Percentiles rank a stretch among this genome's conserved stretches.
Conservation (phyloP, 2,797 vertebrate genomes). For the Alcedo atthis region DNA sequence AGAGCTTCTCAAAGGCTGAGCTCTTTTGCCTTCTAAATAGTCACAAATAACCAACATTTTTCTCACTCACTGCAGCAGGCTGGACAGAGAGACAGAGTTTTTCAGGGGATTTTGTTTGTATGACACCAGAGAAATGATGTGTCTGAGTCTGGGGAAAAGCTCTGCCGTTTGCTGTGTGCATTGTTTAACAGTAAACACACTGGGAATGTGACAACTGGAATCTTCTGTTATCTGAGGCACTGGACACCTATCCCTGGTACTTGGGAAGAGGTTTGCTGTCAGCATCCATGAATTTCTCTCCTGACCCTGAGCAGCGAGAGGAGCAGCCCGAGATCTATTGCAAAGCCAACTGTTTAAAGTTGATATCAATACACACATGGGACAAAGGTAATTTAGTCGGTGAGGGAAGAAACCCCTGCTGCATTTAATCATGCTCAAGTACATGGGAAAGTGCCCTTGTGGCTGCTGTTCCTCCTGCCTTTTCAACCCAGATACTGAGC, state of each 20-base stretch:
- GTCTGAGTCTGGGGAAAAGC: background rate
- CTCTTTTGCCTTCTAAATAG: background rate
- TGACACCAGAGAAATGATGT: background rate
- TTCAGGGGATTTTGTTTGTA: background rate
- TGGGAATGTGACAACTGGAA: constrained; percentile 4
- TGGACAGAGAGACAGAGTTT: background rate
- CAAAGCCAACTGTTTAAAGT: constrained; percentile 75
- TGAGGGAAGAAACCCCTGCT: constrained; percentile 66
- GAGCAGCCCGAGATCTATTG: constrained; percentile 72
- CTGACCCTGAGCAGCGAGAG: constrained; percentile 63
- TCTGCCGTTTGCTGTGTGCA: background rate
- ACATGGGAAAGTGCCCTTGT: constrained; percentile 65
- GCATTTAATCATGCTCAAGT: constrained; percentile 74
- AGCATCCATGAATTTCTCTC: constrained; percentile 67
- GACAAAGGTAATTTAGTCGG: constrained; percentile 75
- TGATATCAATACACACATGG: constrained; percentile 74
- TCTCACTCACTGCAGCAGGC: background rate
- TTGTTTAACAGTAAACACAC: constrained; percentile 20
- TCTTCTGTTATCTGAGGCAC: constrained; percentile 40
- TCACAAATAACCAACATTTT: background rate
- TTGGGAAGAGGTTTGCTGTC: constrained; percentile 48
- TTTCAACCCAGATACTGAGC: constrained; percentile 48
- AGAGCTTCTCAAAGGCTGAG: background rate
- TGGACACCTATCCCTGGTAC: constrained; percentile 18
- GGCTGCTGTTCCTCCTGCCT: constrained; percentile 19